phyloP scores from a whole-genome alignment of 2,113 vertebrate genomes.

The Arvicanthis niloticus region DNA sequence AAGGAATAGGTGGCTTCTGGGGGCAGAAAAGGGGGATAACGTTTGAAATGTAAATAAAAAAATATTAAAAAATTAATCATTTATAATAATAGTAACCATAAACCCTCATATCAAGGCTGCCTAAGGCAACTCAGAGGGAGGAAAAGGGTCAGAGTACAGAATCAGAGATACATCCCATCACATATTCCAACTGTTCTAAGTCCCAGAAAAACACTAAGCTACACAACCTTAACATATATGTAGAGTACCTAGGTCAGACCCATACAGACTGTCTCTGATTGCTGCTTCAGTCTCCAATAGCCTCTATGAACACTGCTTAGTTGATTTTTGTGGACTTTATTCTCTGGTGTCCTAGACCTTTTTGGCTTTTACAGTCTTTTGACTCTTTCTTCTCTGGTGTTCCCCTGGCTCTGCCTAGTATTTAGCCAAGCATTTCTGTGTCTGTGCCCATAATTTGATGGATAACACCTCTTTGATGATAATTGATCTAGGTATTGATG shows the following conservation, averaged over 20 bases:
- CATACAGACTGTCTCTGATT: neutral
- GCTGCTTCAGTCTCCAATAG: neutral
- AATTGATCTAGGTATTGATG: neutral
- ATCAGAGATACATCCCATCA: neutral
- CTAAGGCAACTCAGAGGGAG: neutral
- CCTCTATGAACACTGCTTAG: neutral
- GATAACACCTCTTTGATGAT: neutral
- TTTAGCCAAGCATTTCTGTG: neutral
- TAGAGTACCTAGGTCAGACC: neutral
- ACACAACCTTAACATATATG: neutral
- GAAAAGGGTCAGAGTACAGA: neutral
- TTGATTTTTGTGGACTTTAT: neutral
- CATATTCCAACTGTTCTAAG: neutral
- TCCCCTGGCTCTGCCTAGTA: neutral
- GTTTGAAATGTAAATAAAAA: too few species aligned
- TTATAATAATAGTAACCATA: neutral
- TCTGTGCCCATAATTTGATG: neutral
- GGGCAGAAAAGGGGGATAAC: too few species aligned
- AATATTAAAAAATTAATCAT: too few species aligned
- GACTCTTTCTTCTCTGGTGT: neutral
- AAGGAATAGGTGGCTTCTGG: too few species aligned
- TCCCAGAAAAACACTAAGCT: neutral
- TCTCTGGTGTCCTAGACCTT: neutral
- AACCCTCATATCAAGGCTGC: neutral
- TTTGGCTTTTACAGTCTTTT: neutral